Evolutionary conservation across 2,113 vertebrate genomes (phyloP).

Genomic region (Prolemur simus): DNA sequence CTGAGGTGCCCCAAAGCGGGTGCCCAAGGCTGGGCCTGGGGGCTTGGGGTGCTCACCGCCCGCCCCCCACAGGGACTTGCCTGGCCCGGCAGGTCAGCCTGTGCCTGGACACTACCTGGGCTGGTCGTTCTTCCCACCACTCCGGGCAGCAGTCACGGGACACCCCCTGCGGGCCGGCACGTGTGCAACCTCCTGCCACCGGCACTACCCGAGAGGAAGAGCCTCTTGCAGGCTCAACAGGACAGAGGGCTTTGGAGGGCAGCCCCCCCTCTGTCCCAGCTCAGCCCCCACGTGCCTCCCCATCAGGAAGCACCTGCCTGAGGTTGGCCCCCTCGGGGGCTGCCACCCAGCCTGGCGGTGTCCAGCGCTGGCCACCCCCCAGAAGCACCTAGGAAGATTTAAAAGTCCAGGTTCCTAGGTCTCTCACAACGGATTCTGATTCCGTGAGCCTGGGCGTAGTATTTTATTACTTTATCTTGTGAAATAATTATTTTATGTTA

Average conservation of each 20-base stretch:
- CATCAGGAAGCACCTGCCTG: background rate
- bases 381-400: background rate
- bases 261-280: background rate
- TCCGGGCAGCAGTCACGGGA: rapidly evolving
- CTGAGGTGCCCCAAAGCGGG: background rate
- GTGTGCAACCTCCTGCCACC: rapidly evolving
- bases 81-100: background rate
- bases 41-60: no score
- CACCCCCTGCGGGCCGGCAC: rapidly evolving
- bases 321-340: rapidly evolving
- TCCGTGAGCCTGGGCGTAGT: background rate
- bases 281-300: no score
- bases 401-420: background rate
- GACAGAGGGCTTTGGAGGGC: background rate
- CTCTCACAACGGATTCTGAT: background rate
- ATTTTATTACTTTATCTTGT: background rate
- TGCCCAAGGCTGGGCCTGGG: background rate
- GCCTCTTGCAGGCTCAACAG: background rate
- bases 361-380: background rate
- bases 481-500: background rate
- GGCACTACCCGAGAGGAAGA: no score
- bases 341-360: rapidly evolving
- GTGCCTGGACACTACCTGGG: rapidly evolving
- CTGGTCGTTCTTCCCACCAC: rapidly evolving
- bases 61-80: rapidly evolving